Evolutionary conservation across 2,797 vertebrate species (phyloP).

Genomic region (Mastacembelus armatus): DNA sequence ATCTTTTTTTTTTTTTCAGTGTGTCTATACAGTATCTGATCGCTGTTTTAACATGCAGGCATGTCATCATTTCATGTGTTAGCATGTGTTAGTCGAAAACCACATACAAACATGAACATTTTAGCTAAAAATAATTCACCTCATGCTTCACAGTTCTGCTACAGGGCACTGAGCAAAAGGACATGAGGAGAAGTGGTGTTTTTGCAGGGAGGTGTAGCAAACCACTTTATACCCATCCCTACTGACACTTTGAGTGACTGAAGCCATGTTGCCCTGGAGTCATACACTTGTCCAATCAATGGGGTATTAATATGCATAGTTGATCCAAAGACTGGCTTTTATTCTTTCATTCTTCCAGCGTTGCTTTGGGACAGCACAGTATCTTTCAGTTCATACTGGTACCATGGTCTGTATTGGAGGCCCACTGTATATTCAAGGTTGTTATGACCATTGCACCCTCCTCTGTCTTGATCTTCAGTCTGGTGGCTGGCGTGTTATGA

Average conservation of each 20-base stretch:
- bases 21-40: neutral
- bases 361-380: neutral
- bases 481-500: conserved; percentile 2
- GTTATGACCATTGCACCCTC: conserved; percentile 14
- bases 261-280: neutral
- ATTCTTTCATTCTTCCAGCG: neutral
- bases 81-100: too few species aligned
- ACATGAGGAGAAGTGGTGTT: neutral
- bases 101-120: neutral
- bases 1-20: too few species aligned
- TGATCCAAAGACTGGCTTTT: neutral
- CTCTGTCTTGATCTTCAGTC: neutral
- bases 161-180: neutral
- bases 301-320: neutral
- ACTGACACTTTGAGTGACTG: neutral
- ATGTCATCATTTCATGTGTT: too few species aligned
- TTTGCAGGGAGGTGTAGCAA: neutral
- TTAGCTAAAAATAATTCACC: neutral
- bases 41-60: too few species aligned
- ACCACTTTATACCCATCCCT: neutral
- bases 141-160: neutral
- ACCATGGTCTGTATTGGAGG: neutral
- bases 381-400: neutral
- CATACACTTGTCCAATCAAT: neutral
- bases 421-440: neutral